These are phyloP conservation scores for Lasioglossum leucozonium DNA, from an alignment of 2,888 invertebrate species.

Conservation along the genomic window DNA sequence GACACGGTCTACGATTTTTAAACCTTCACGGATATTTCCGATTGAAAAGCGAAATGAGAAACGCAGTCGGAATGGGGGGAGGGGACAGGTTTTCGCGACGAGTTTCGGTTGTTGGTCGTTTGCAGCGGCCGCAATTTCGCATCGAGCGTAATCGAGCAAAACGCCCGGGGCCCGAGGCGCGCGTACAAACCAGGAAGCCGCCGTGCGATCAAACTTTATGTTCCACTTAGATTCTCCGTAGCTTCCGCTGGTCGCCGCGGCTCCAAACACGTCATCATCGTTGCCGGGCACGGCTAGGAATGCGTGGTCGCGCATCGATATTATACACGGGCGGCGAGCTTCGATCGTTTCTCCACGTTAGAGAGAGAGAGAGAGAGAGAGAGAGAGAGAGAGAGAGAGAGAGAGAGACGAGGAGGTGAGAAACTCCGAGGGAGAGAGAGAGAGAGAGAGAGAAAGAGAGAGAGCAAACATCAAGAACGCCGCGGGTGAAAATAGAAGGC, in stretches of 20 bases:
- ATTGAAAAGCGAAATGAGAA: neutral
- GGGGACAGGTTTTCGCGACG: neutral
- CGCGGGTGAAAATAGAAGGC: slow-evolving; percentile 50
- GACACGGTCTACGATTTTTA: too few relatives aligned
- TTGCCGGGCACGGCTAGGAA: slow-evolving; percentile 6
- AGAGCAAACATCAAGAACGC: slow-evolving; percentile 39
- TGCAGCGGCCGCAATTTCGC: slow-evolving; percentile 6
- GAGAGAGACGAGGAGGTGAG: too few relatives aligned
- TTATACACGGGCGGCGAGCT: slow-evolving; percentile 27
- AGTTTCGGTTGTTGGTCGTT: neutral
- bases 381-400: slow-evolving; percentile 1
- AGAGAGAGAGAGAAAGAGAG: neutral
- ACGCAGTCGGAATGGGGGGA: neutral
- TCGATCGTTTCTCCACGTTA: slow-evolving; percentile 26
- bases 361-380: neutral
- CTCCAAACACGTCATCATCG: neutral
- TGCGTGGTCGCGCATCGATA: slow-evolving; percentile 37
- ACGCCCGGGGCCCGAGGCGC: slow-evolving; percentile 4
- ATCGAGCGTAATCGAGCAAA: slow-evolving; percentile 17
- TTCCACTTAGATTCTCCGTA: slow-evolving; percentile 13
- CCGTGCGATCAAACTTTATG: slow-evolving; percentile 43
- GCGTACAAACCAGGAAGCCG: slow-evolving; percentile 27
- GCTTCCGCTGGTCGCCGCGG: neutral
- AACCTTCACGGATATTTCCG: too few relatives aligned
- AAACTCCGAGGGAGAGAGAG: neutral